Conservation (phyloP, 1,140 invertebrate species). For the Platorchestia sp. region DNA sequence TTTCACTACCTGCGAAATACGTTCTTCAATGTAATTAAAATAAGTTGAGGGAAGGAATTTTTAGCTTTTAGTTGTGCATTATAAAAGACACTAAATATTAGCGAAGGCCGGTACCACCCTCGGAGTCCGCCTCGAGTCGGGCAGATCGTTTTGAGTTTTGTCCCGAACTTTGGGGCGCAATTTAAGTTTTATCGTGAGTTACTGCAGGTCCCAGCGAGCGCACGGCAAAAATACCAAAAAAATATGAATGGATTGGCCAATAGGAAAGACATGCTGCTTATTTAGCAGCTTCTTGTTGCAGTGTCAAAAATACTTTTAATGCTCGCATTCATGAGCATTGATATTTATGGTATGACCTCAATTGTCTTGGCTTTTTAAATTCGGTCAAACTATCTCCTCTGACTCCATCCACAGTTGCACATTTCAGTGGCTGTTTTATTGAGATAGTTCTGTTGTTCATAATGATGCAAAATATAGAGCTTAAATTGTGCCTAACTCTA, state of each 20-base stretch:
- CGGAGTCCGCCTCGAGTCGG: neutral
- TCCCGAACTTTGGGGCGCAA: slow-evolving; percentile 32
- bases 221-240: slow-evolving; percentile 1
- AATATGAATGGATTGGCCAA: slow-evolving; percentile 53
- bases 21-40: neutral
- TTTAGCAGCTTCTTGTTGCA: slow-evolving; percentile 7
- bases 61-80: neutral
- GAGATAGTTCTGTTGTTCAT: too few species aligned
- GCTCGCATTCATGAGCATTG: neutral
- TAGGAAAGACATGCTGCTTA: slow-evolving; percentile 25
- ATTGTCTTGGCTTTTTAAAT: neutral
- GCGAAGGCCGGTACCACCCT: neutral
- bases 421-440: too few species aligned
- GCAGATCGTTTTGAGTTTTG: slow-evolving; percentile 51
- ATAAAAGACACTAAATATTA: neutral
- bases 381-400: too few species aligned
- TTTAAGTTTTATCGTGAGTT: slow-evolving; percentile 56
- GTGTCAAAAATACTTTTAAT: neutral
- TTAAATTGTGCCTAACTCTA: too few species aligned
- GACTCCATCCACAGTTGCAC: too few species aligned
- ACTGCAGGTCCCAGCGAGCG: slow-evolving; percentile 37
- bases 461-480: too few species aligned
- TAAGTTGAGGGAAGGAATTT: neutral
- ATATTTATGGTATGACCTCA: neutral
- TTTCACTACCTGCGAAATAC: neutral